Evolutionary conservation across 2,797 vertebrate genomes (phyloP).

Genomic region (Ambastaia sidthimunki): DNA sequence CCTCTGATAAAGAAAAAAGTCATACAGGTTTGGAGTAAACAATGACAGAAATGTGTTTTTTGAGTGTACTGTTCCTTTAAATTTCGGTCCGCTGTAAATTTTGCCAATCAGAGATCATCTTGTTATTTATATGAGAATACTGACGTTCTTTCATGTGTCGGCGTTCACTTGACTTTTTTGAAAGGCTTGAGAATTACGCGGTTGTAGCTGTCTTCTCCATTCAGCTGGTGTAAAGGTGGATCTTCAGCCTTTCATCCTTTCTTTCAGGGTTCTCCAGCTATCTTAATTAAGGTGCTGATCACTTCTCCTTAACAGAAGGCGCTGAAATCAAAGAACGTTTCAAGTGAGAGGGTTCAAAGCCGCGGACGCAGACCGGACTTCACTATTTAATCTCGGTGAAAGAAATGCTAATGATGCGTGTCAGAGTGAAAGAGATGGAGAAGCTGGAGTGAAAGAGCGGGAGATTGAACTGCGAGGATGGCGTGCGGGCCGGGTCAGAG

Average conservation of each 20-base stretch:
- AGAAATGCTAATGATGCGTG: conserved; percentile 81
- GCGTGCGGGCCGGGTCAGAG: conserved; percentile 51
- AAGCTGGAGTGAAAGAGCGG: conserved; percentile 16
- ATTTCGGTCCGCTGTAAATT: not conserved
- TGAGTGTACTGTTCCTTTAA: conserved; percentile 8
- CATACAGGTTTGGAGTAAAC: not conserved
- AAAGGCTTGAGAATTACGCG: conserved; percentile 37
- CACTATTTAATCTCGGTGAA: conserved; percentile 77
- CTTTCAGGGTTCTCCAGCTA: conserved; percentile 64
- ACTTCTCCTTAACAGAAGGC: conserved; percentile 76
- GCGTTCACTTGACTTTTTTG: conserved; percentile 25
- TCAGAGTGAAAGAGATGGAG: conserved; percentile 74
- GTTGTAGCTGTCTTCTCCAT: conserved; percentile 46
- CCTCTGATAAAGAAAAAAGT: not conserved
- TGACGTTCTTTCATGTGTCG: conserved; percentile 29
- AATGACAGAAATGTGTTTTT: not conserved
- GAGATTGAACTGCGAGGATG: conserved; percentile 42
- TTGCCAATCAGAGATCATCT: conserved; percentile 22
- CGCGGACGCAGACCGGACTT: conserved; percentile 73
- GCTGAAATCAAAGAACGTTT: conserved; percentile 82
- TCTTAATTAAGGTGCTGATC: conserved; percentile 77
- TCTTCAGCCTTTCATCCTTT: conserved; percentile 49
- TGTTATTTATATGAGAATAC: conserved; percentile 17
- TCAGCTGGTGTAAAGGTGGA: conserved; percentile 51
- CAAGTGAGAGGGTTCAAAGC: conserved; percentile 81